Percentiles rank a stretch among this genome's conserved stretches.
Conservation (phyloP, 1,140 invertebrate genomes). For the Plectrocnemia conspersa region DNA sequence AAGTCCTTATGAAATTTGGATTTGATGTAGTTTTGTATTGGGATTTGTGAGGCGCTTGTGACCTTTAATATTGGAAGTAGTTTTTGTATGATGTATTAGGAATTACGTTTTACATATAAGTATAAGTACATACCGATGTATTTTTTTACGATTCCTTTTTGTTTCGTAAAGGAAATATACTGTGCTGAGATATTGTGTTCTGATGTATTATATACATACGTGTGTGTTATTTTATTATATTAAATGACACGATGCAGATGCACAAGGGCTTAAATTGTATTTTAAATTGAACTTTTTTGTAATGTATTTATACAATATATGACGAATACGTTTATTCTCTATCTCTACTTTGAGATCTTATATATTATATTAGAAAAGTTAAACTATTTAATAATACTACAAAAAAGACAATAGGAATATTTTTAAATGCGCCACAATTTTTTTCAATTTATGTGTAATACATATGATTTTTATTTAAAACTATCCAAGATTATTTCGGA, state of each 20-base stretch:
- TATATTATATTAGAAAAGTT: too few relatives aligned
- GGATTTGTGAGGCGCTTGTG: too few relatives aligned
- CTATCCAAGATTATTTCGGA: too few relatives aligned
- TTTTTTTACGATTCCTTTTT: conserved; percentile 21
- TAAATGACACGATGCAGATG: background rate
- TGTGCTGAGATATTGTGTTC: conserved; percentile 24
- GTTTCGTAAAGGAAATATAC: conserved; percentile 7
- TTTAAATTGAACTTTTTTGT: background rate
- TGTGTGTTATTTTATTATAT: conserved; percentile 26
- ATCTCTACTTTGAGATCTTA: too few relatives aligned
- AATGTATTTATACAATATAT: too few relatives aligned
- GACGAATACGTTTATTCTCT: too few relatives aligned
- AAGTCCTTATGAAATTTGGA: background rate
- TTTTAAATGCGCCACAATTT: too few relatives aligned
- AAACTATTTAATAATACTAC: background rate
- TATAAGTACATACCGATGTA: conserved; percentile 12
- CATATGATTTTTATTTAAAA: too few relatives aligned
- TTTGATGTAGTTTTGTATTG: background rate
- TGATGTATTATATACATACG: too few relatives aligned
- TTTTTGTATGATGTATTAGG: conserved; percentile 24
- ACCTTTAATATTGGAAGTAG: background rate
- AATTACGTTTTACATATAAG: conserved; percentile 25
- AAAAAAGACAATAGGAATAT: too few relatives aligned
- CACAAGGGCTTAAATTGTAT: conserved; percentile 2
- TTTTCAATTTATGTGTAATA: too few relatives aligned